These are phyloP conservation scores for Tricholaema leucomelas DNA, from an alignment of 2,113 vertebrate genomes.

Conservation along the genomic window DNA sequence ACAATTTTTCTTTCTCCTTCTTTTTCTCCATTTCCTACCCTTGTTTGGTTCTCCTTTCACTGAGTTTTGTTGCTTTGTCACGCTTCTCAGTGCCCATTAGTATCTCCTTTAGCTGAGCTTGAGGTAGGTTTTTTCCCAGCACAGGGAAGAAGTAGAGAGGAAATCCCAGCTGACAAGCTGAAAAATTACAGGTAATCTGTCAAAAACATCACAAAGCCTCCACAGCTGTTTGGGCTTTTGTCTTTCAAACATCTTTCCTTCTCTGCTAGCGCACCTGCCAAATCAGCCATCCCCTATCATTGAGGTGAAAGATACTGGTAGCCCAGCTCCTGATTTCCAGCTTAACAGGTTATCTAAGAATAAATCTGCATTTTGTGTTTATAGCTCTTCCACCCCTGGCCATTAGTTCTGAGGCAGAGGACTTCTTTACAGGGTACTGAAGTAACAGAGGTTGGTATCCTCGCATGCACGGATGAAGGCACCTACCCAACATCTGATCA, in stretches of 20 bases:
- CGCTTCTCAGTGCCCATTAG: not conserved
- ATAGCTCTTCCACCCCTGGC: not conserved
- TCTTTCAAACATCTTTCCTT: not conserved
- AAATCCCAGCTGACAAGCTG: not conserved
- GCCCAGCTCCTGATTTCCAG: not conserved
- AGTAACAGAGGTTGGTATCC: not conserved
- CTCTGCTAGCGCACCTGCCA: not conserved
- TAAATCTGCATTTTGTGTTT: not conserved
- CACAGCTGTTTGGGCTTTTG: not conserved
- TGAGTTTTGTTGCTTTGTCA: not conserved
- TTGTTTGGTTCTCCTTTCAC: not conserved
- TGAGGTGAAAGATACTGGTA: not conserved
- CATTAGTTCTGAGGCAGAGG: not conserved
- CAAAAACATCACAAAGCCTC: not conserved
- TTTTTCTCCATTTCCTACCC: not conserved
- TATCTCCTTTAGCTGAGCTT: not conserved
- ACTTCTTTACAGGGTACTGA: not conserved
- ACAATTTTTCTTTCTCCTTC: not conserved
- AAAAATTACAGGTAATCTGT: not conserved
- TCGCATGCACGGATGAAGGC: not conserved
- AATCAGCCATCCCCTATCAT: not conserved
- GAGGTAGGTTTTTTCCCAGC: not conserved
- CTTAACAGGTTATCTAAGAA: not conserved
- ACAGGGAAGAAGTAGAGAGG: not conserved
- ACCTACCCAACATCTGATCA: not conserved